Evolutionary conservation across 2,888 invertebrate species (phyloP).

Genomic region (Ophioninae sp.): DNA sequence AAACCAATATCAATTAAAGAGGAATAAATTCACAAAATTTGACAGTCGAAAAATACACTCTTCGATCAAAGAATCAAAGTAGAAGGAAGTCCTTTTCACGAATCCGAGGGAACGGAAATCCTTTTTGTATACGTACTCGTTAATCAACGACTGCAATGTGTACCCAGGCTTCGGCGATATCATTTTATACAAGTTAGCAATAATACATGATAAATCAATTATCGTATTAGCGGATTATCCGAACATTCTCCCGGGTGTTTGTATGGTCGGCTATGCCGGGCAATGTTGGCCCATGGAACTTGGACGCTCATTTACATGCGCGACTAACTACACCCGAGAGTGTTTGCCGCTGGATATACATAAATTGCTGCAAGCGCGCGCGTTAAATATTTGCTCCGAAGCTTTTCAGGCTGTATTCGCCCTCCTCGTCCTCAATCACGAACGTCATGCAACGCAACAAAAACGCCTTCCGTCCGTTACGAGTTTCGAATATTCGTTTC

Average conservation of each 20-base stretch:
- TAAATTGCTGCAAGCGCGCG: constrained; percentile 66
- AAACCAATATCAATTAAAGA: too few relatives aligned
- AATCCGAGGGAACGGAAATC: too few relatives aligned
- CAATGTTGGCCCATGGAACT: constrained; percentile 39
- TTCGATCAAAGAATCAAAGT: too few relatives aligned
- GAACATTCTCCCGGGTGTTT: constrained; percentile 26
- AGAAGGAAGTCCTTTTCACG: too few relatives aligned
- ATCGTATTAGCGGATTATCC: constrained; percentile 77
- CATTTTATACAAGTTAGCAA: constrained; percentile 67
- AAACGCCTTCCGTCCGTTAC: background rate
- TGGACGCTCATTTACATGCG: constrained; percentile 68
- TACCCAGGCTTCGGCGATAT: constrained; percentile 33
- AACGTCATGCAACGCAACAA: background rate
- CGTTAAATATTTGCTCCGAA: constrained; percentile 68
- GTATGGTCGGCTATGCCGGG: constrained; percentile 1
- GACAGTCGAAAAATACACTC: too few relatives aligned
- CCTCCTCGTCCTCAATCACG: background rate
- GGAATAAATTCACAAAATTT: too few relatives aligned
- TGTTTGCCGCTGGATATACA: constrained; percentile 68
- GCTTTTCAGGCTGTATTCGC: constrained; percentile 54
- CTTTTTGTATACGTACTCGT: background rate
- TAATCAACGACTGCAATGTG: constrained; percentile 44
- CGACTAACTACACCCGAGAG: constrained; percentile 65
- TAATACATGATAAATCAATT: constrained; percentile 77
- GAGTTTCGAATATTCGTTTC: background rate